phyloP scores from a whole-genome alignment of 2,888 invertebrate species.

The Drosophila maculinotata region DNA sequence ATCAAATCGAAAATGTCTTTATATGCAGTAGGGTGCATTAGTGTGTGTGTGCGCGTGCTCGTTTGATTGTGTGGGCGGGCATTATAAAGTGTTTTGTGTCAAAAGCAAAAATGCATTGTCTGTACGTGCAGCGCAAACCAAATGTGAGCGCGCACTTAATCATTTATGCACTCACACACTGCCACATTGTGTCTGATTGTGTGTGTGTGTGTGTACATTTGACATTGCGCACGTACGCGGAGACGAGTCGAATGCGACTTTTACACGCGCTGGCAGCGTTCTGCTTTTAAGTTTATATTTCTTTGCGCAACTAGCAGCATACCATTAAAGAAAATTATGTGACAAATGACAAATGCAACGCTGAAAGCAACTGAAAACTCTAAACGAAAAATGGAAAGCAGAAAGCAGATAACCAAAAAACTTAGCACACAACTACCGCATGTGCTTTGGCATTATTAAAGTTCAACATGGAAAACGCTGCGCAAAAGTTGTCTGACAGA shows the following conservation, averaged over 20 bases:
- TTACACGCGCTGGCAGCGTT: constrained; percentile 60
- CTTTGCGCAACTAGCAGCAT: constrained; percentile 29
- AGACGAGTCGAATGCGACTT: constrained; percentile 63
- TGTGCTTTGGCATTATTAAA: constrained; percentile 30
- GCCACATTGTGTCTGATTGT: constrained; percentile 17
- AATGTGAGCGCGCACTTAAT: constrained; percentile 71
- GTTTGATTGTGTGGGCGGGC: constrained; percentile 20
- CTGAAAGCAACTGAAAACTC: constrained; percentile 37
- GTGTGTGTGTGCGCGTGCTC: constrained; percentile 1
- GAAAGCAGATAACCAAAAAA: constrained; percentile 16
- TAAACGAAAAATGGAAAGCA: constrained; percentile 4
- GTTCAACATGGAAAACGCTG: constrained; percentile 8
- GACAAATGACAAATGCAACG: constrained; percentile 52
- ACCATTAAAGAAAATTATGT: constrained; percentile 58
- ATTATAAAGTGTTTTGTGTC: constrained; percentile 77
- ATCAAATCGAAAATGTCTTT: constrained; percentile 47
- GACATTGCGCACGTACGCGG: constrained; percentile 65
- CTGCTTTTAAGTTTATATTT: constrained; percentile 57
- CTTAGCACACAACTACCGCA: constrained; percentile 16
- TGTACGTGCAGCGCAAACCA: constrained; percentile 63
- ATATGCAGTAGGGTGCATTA: constrained; percentile 1
- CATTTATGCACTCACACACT: constrained; percentile 65
- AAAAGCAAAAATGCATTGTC: constrained; percentile 72
- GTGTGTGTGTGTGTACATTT: constrained; percentile 37
- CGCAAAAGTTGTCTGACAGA: constrained; percentile 25